A percentile compares a stretch with the other conserved stretches of the same genome.
Evolutionary conservation across 1,140 invertebrate species (phyloP).

Genomic region (Idris sp.): DNA sequence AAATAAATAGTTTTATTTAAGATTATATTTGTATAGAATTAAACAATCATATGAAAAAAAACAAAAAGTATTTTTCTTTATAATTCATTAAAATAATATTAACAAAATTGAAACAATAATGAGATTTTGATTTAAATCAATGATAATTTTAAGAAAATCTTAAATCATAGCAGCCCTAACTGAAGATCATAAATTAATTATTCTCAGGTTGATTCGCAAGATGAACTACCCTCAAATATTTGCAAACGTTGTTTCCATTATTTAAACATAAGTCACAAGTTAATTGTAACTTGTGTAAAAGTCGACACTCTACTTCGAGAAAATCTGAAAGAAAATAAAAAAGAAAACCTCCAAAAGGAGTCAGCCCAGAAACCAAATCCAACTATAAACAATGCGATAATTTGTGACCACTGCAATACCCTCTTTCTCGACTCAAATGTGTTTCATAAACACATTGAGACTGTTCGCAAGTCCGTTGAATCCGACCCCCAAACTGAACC

Average conservation of each 20-base stretch:
- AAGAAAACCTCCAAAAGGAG: not conserved
- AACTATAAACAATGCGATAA: conserved; percentile 48
- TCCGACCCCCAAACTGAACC: not conserved
- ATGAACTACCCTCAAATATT: conserved; percentile 65
- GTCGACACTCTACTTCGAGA: conserved; percentile 55
- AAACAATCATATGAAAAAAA: no score
- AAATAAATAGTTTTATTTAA: no score
- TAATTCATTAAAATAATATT: no score
- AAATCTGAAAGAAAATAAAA: conserved; percentile 26
- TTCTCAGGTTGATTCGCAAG: conserved; percentile 57
- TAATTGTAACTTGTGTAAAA: conserved; percentile 59
- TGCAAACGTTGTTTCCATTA: conserved; percentile 65
- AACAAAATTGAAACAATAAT: no score
- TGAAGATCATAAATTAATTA: no score
- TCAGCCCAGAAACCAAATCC: conserved; percentile 2
- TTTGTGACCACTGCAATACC: conserved; percentile 59
- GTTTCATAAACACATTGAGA: conserved; percentile 62
- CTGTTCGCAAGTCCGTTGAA: no score
- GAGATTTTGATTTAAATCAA: no score
- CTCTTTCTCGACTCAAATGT: conserved; percentile 53
- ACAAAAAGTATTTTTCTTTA: no score
- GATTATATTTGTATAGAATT: no score
- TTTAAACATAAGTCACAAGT: conserved; percentile 66
- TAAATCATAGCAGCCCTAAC: no score
- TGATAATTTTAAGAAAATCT: no score